A percentile compares a stretch with the other conserved stretches of the same genome.
Conservation (phyloP, 2,113 vertebrate genomes). For the Nerophis lumbriciformis region DNA sequence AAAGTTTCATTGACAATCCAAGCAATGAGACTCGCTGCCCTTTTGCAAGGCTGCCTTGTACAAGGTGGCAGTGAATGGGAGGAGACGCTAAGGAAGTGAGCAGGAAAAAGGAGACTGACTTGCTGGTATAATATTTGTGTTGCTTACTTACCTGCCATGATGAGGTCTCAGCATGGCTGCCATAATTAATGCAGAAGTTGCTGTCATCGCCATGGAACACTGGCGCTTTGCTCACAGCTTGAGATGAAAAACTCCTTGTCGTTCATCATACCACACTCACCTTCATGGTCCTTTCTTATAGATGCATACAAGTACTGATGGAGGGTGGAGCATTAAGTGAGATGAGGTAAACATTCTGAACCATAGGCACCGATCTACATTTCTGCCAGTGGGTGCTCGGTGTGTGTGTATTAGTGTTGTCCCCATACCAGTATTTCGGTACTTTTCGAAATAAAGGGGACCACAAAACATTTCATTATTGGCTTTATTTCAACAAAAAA, state of each 20-base stretch:
- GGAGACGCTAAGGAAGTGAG: constrained; percentile 13
- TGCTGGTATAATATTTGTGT: constrained; percentile 28
- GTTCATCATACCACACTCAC: constrained; percentile 8
- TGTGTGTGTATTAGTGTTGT: no score
- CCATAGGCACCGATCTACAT: no score
- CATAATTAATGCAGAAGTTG: constrained; percentile 16
- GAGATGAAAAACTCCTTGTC: constrained; percentile 21
- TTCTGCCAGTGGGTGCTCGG: no score
- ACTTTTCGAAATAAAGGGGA: no score
- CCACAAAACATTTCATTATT: no score
- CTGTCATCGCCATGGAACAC: constrained; percentile 19
- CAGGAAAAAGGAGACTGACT: constrained; percentile 11
- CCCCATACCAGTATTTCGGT: no score
- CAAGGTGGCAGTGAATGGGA: constrained; percentile 17
- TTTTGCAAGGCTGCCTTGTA: constrained; percentile 48
- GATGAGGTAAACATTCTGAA: no score
- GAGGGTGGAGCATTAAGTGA: no score
- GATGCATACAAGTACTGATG: constrained; percentile 10
- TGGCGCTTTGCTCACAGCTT: constrained; percentile 14
- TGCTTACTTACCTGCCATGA: constrained; percentile 32
- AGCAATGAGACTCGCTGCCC: constrained; percentile 32
- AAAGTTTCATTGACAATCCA: constrained; percentile 60
- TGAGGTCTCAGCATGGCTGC: constrained; percentile 26
- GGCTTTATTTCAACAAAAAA: no score
- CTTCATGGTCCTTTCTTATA: constrained; percentile 2